A percentile compares a stretch with the other conserved stretches of the same genome.
Evolutionary conservation across 2,888 invertebrate genomes (phyloP).

Genomic region (Pterobdella sp.): DNA sequence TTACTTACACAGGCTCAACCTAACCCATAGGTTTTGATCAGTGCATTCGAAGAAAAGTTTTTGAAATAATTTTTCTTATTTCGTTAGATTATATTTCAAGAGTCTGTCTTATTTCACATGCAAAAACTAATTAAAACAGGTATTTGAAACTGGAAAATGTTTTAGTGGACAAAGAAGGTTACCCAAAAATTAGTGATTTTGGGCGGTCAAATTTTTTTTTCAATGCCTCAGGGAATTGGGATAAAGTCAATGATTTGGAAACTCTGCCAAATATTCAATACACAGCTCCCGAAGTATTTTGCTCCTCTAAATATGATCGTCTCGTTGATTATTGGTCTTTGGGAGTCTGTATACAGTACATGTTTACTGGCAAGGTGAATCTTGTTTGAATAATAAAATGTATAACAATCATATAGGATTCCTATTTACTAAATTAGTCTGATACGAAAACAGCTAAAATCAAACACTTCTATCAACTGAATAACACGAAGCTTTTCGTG

Average conservation of each 20-base stretch:
- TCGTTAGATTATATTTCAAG: neutral
- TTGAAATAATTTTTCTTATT: neutral
- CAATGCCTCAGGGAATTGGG: neutral
- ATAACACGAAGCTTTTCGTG: too few species aligned
- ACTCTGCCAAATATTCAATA: conserved; percentile 11
- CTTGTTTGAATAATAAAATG: neutral
- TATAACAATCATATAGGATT: neutral
- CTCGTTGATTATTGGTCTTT: conserved; percentile 25
- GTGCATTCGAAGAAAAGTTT: neutral
- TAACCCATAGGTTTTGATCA: neutral
- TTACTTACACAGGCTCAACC: neutral
- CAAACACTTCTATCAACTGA: too few species aligned
- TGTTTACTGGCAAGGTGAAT: conserved; percentile 22
- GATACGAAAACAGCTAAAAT: too few species aligned
- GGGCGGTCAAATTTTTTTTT: neutral
- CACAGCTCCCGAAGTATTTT: conserved; percentile 19
- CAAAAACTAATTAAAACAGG: neutral
- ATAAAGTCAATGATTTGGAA: neutral
- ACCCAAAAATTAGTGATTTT: neutral
- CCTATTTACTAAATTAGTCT: neutral
- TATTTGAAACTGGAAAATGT: neutral
- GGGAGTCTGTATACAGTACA: conserved; percentile 22
- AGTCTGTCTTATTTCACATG: neutral
- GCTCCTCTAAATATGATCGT: neutral
- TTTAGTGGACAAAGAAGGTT: neutral